Conservation (phyloP, 2,113 vertebrate genomes). For the Cyphomyrus plagiostoma region DNA sequence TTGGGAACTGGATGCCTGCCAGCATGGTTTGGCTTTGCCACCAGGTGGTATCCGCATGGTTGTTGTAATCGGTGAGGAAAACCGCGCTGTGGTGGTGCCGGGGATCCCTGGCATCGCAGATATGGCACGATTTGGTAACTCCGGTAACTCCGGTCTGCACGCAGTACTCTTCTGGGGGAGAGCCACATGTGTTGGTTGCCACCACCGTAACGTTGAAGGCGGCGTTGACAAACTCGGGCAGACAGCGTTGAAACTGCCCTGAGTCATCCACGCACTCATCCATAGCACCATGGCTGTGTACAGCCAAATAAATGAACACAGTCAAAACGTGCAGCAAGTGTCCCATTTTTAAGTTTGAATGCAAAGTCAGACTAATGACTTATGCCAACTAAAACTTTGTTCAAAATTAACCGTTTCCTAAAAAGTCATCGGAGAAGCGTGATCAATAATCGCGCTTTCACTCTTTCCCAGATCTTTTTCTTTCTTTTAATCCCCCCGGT, state of each 20-base stretch:
- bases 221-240: slow-evolving; percentile 97
- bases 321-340: background rate
- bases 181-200: slow-evolving; percentile 90
- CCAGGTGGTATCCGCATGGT: slow-evolving; percentile 93
- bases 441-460: background rate
- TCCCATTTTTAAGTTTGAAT: background rate
- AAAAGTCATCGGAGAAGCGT: background rate
- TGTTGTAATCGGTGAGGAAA: slow-evolving; percentile 97
- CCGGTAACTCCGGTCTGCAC: slow-evolving; percentile 97
- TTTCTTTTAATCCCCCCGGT: background rate
- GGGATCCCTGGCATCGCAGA: slow-evolving; percentile 81
- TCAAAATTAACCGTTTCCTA: background rate
- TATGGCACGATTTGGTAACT: slow-evolving; percentile 97
- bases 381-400: background rate
- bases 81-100: slow-evolving; percentile 78
- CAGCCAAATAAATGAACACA: background rate
- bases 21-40: slow-evolving; percentile 99
- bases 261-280: slow-evolving; percentile 78
- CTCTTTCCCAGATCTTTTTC: background rate
- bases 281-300: slow-evolving; percentile 68
- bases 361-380: background rate
- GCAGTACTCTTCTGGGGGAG: slow-evolving; percentile 94
- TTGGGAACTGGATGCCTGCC: slow-evolving; percentile 90
- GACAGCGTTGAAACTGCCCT: slow-evolving; percentile 77
- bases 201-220: slow-evolving; percentile 91